Base-by-base conservation (phyloP, 2,113 vertebrate species). In the Columbina picui region DNA sequence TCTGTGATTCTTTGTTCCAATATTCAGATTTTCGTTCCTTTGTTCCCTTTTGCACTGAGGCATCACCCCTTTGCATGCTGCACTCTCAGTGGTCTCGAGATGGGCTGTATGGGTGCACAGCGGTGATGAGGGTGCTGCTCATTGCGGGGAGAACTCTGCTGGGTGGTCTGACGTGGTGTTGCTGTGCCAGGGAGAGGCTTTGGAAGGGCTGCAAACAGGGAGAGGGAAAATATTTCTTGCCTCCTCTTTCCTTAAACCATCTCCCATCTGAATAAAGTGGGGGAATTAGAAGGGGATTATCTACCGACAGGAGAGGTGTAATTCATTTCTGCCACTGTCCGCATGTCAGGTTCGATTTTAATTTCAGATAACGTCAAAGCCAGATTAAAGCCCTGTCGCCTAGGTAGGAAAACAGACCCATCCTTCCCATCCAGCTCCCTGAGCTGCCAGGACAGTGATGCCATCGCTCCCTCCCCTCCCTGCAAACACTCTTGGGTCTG, bases 331-430 rank as follows among this genome's bases (percentile, higher is more conserved):
- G 95, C 96, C 94, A 95, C 90, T 94, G 91, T 97, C 97, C 83
- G 10, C 34, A 59, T 96, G 96, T 97, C 97, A 98, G 86, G 91
- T 94, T 91, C 14, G 98, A 98, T 98, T 98, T 98, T 97, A 97
- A 98, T 98, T 98, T 98, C 96, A 98, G 98, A 98, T 98, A 98
- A 95, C 49, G 97, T 97, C 97, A 86, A 86, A 93, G 67, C 43
- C 74, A 93, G 96, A 96, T 98, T 97, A 96, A 96, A 97, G 84
- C 68, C 39, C 83, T 93, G 70, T 56, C 74, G 0, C 63, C 60
- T 43, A 57, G 84, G 90, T 75, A 71, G 92, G 82, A 73, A 91
- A 87, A 87, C 78, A 50, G 34, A 20, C 47, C n/a, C 82, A 77
- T 76, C 65, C 65, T 90, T 81, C 64, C 60, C 87, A 60, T 68